Conservation (phyloP, 2,888 invertebrate species). For the Drosophila meridionalis region DNA sequence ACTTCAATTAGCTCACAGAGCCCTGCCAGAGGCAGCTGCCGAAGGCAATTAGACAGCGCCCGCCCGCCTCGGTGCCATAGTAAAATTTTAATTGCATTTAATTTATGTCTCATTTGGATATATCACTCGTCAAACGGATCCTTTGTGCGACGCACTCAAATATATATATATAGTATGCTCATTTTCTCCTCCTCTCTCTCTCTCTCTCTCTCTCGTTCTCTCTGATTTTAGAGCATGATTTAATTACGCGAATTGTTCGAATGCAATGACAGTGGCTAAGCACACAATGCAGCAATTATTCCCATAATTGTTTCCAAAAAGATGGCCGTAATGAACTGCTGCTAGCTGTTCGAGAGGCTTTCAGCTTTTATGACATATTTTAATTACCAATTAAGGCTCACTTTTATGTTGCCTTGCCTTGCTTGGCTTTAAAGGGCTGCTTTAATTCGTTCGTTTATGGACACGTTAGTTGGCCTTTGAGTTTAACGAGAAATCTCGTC, state of each 20-base stretch:
- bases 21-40: slow-evolving; percentile 35
- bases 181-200: not conserved
- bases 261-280: not conserved
- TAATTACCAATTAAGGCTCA: slow-evolving; percentile 9
- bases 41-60: slow-evolving; percentile 9
- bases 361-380: slow-evolving; percentile 10
- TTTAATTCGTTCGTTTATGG: not conserved
- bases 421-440: not conserved
- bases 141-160: slow-evolving; percentile 22
- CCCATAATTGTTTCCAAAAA: not conserved
- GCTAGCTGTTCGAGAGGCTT: not conserved
- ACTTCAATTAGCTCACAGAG: slow-evolving; percentile 40
- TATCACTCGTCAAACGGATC: slow-evolving; percentile 8
- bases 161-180: not conserved
- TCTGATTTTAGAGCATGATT: slow-evolving; percentile 12
- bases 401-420: not conserved
- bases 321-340: not conserved
- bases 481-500: not conserved
- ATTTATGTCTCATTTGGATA: slow-evolving; percentile 41
- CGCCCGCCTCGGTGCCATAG: slow-evolving; percentile 18
- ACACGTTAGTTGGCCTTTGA: not conserved
- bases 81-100: slow-evolving; percentile 53
- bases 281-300: not conserved
- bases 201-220: not conserved
- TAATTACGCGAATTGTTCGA: slow-evolving; percentile 15